Evolutionary conservation across 2,888 invertebrate species (phyloP).

Genomic region (Sturmia bella): DNA sequence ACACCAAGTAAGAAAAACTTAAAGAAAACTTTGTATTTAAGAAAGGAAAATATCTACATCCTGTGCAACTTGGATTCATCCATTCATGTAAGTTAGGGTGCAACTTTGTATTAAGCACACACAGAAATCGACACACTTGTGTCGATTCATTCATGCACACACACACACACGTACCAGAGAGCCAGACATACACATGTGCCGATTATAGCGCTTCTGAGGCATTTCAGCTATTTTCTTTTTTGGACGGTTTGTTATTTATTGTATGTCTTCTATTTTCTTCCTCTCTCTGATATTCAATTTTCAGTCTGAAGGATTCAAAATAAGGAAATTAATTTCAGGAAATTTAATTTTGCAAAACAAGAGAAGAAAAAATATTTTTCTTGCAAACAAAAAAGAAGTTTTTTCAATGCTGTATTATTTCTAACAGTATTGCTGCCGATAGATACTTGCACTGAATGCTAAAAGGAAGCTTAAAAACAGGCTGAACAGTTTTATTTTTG

Average conservation of each 20-base stretch:
- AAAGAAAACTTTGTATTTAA: slow-evolving; percentile 52
- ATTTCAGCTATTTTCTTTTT: slow-evolving; percentile 11
- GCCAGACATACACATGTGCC: no score
- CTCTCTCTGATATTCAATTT: slow-evolving; percentile 46
- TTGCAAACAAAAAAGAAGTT: not conserved
- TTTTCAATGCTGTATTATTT: not conserved
- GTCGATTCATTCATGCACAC: slow-evolving; percentile 17
- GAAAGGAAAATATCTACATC: slow-evolving; percentile 65
- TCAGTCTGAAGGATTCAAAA: slow-evolving; percentile 47
- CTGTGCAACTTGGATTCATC: slow-evolving; percentile 50
- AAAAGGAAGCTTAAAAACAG: not conserved
- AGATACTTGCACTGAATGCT: not conserved
- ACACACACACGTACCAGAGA: not conserved
- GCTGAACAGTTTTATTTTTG: no score
- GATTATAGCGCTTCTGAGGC: not conserved
- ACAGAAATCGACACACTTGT: not conserved
- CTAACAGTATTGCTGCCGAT: not conserved
- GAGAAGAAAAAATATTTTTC: slow-evolving; percentile 5
- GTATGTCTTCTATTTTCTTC: not conserved
- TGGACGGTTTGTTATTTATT: slow-evolving; percentile 25
- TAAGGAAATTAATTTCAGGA: slow-evolving; percentile 59
- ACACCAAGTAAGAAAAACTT: not conserved
- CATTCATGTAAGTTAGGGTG: slow-evolving; percentile 21
- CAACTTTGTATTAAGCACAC: not conserved
- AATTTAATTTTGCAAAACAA: slow-evolving; percentile 55